Evolutionary conservation across 2,888 invertebrate genomes (phyloP), one percentile per base, ranked within the genome.

Genomic region (Dyspetes luteomarginatus): DNA sequence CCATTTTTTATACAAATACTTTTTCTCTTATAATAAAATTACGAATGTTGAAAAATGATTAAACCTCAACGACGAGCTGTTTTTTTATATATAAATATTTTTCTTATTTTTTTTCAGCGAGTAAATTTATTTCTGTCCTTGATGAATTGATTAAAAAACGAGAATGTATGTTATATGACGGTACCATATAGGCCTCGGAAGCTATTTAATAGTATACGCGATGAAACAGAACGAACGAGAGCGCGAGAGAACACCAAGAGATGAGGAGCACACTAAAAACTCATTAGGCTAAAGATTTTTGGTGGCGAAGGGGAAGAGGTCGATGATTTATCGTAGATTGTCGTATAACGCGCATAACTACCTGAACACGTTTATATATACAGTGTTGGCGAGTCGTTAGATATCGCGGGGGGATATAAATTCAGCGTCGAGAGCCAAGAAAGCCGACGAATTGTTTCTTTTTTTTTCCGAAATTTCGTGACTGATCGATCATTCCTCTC

Each of bases 241-340:
- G 67, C 36, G 60, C 22, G 76, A 50, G 62, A n/a, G 77, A 84
- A 84, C 48, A 41, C 84, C 85, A 43, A 50, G 43, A 68, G 58
- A n/a, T n/a, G n/a, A n/a, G n/a, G 58, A 82, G 73, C 76, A 79
- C 72, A 77, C 79, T 77, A 79, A 82, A 82, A 80, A 81, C 80
- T 81, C 81, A 81, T 82, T 82, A 81, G 81, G 74, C 62, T 68
- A 58, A 81, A 81, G 74, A 74, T 78, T 78, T n/a, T 67, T 56
- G 80, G 62, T 64, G 43, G 15, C 45, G 64, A 26, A 28, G 71
- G 50, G 56, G 68, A 56, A n/a, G 56, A 28, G 65, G 68, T 72
- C 69, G 85, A 83, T 90, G 89, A 91, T 91, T 90, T 91, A 91
- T 91, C 89, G 89, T 88, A 86, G 88, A 91, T 91, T 91, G 89